A percentile compares a stretch with the other conserved stretches of the same genome.
phyloP scores from a whole-genome alignment of 1,140 invertebrate genomes.

The Parapsyche elsis region DNA sequence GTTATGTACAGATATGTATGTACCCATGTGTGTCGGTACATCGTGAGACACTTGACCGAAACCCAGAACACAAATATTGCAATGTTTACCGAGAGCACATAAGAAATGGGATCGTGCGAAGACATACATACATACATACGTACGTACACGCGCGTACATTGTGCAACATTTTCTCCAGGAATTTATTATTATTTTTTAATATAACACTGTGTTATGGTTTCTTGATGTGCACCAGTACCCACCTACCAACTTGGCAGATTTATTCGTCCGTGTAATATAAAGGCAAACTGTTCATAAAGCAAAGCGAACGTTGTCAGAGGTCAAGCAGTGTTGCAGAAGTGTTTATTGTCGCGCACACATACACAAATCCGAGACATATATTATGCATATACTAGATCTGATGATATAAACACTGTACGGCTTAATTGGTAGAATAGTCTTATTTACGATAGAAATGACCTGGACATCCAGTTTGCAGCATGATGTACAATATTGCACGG shows the following conservation, averaged over 20 bases:
- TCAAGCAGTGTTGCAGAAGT: neutral
- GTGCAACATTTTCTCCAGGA: neutral
- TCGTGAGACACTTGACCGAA: slow-evolving; percentile 1
- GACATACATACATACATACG: neutral
- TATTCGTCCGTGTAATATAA: neutral
- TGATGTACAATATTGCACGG: neutral
- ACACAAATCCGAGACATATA: neutral
- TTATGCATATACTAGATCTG: neutral
- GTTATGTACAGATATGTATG: too few species aligned
- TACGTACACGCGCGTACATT: neutral
- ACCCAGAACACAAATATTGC: slow-evolving; percentile 22
- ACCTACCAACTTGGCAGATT: neutral
- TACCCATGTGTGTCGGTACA: too few species aligned
- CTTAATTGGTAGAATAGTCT: slow-evolving; percentile 8
- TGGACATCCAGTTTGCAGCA: slow-evolving; percentile 2
- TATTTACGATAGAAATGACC: slow-evolving; percentile 11
- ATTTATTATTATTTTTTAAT: too few species aligned
- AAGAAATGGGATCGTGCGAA: slow-evolving; percentile 5
- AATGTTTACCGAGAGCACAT: neutral
- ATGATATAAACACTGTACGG: slow-evolving; percentile 7
- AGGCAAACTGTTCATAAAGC: neutral
- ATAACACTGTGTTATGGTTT: too few species aligned
- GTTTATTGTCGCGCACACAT: slow-evolving; percentile 3
- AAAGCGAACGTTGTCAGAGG: neutral
- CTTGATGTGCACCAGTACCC: too few species aligned